These are phyloP conservation scores for Artemia franciscana DNA, from an alignment of 1,140 invertebrate genomes.

Conservation along the genomic window DNA sequence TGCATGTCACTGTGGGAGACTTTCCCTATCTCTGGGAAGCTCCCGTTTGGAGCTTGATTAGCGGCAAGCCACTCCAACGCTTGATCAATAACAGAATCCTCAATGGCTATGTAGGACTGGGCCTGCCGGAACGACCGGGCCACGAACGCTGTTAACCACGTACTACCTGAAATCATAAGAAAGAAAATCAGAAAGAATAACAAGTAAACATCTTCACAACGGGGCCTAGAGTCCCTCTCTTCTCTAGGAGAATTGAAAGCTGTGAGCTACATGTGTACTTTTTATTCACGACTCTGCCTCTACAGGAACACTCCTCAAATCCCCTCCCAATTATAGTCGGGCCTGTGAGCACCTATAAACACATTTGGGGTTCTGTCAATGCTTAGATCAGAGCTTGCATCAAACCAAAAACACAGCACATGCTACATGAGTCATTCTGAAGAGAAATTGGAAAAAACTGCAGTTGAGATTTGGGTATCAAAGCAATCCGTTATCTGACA, in stretches of 20 bases:
- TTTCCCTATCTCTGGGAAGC: conserved; percentile 48
- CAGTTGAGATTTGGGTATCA: too few relatives aligned
- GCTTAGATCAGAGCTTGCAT: too few relatives aligned
- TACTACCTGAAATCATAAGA: conserved; percentile 8
- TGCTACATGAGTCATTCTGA: too few relatives aligned
- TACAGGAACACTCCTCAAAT: not conserved
- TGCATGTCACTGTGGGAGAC: conserved; percentile 53
- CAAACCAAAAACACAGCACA: too few relatives aligned
- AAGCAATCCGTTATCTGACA: too few relatives aligned
- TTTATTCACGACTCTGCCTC: not conserved
- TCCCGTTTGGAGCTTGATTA: conserved; percentile 52
- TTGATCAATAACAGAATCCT: conserved; percentile 37
- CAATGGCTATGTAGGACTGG: conserved; percentile 48
- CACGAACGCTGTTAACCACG: conserved; percentile 77
- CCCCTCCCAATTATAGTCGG: too few relatives aligned
- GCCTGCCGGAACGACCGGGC: conserved; percentile 68
- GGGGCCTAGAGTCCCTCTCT: not conserved
- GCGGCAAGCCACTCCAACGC: conserved; percentile 54
- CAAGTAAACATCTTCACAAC: not conserved
- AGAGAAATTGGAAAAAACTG: too few relatives aligned
- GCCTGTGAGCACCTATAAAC: too few relatives aligned
- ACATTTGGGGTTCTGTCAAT: not conserved
- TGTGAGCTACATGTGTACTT: not conserved
- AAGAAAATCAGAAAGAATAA: not conserved
- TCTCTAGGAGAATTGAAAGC: not conserved